Conservation (phyloP, 1,140 invertebrate species). For the Bombus confusus region DNA sequence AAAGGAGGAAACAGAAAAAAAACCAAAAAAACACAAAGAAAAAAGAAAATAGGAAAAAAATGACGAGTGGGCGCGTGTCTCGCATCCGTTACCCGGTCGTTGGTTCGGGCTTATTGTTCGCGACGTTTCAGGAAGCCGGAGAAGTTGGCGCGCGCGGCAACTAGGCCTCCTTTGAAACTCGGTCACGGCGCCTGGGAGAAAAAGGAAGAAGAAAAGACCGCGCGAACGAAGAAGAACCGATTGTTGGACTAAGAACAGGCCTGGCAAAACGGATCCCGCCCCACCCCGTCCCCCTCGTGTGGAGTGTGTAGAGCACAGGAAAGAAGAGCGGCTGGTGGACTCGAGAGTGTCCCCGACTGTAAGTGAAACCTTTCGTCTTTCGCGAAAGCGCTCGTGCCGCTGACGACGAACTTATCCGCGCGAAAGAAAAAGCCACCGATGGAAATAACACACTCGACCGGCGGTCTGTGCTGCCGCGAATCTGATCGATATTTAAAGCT, state of each 20-base stretch:
- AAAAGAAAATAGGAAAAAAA: neutral
- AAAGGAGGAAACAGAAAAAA: neutral
- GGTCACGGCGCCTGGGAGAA: slow-evolving; percentile 3
- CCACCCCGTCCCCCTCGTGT: neutral
- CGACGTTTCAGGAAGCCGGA: slow-evolving; percentile 14
- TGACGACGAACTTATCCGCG: slow-evolving; percentile 7
- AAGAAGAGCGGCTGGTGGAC: neutral
- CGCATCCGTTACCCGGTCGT: neutral
- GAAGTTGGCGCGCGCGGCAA: slow-evolving; percentile 7
- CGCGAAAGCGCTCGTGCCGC: neutral
- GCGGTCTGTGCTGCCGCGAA: neutral
- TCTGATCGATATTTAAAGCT: slow-evolving; percentile 11
- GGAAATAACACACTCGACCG: slow-evolving; percentile 33
- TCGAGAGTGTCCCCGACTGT: slow-evolving; percentile 25
- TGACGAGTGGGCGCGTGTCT: neutral
- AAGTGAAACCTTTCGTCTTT: slow-evolving; percentile 18
- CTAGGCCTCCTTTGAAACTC: slow-evolving; percentile 37
- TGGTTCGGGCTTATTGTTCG: slow-evolving; percentile 8
- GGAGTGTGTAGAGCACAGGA: neutral
- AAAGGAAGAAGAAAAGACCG: neutral
- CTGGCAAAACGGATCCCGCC: slow-evolving; percentile 13
- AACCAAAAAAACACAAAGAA: neutral
- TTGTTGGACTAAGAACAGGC: slow-evolving; percentile 17
- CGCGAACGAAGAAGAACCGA: slow-evolving; percentile 8
- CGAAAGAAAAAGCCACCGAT: slow-evolving; percentile 8